Evolutionary conservation across 2,888 invertebrate species (phyloP), one percentile per base, ranked within the genome.

Genomic region (Cheilosia variabilis): DNA sequence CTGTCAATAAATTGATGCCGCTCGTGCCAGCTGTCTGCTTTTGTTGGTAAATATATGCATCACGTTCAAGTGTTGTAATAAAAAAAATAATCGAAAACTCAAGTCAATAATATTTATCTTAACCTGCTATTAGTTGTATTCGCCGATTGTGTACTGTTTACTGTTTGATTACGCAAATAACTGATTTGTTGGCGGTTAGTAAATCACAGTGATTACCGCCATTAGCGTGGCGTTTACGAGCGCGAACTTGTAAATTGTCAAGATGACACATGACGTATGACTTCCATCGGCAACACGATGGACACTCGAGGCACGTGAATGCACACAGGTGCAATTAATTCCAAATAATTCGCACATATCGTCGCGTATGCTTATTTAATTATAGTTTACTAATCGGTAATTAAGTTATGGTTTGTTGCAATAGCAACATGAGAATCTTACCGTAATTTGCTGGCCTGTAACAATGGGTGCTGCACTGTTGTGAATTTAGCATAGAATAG

Each of bases 301-400:
- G 10, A 4, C 0, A 52, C 41, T 13, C 5, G 15, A n/a, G 34
- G 34, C 57, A 69, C 37, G 27, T 58, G 53, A 63, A 62, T 53
- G 45, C 24, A 62, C 10, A 15, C 31, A 17, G 53, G 62, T 72
- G 15, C 37, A 62, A 72, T 72, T 53, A 62, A 45, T 41, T 27
- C 27, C 37, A 62, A 72, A 63, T 53, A 22, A 4, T n/a, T 31
- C 17, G 45, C 34, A 53, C 31, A 75, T 75, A 41, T 22, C 45
- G 43, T 34, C 43, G 60, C 60, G 60, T 43, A 60, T 66, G 19
- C 13, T 66, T 27, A 66, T 76, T 58, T 31, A 68, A 58, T 66
- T 76, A 68, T 60, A 76, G 76, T 60, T 66, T 53, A 68, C 66
- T 66, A 68, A 68, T 76, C 58, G 52, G 31, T 68, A 68, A 76